Evolutionary conservation across 1,140 invertebrate species (phyloP).

Genomic region (Chlorops oryzae): DNA sequence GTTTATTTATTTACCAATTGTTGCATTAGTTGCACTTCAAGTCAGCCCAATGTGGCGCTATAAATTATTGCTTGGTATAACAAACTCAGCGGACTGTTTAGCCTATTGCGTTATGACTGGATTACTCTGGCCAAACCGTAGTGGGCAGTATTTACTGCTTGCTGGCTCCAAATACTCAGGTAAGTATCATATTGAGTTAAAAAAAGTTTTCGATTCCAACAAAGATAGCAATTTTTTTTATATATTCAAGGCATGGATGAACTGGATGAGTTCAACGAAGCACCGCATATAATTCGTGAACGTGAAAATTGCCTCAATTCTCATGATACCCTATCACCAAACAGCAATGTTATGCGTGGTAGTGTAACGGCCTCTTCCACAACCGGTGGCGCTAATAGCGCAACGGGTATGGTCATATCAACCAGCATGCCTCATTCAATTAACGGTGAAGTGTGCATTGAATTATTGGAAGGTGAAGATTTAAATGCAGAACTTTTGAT

Average conservation of each 20-base stretch:
- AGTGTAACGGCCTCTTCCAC: slow-evolving; percentile 6
- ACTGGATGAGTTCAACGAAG: slow-evolving; percentile 86
- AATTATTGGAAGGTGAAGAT: slow-evolving; percentile 41
- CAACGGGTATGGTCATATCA: slow-evolving; percentile 29
- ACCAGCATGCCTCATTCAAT: slow-evolving; percentile 37
- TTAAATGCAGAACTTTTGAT: slow-evolving; percentile 38
- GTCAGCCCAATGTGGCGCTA: slow-evolving; percentile 92
- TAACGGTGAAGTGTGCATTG: slow-evolving; percentile 35
- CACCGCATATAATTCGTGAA: slow-evolving; percentile 60
- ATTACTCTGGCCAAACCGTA: slow-evolving; percentile 85
- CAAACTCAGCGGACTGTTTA: slow-evolving; percentile 88
- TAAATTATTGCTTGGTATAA: slow-evolving; percentile 89
- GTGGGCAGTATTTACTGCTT: slow-evolving; percentile 82
- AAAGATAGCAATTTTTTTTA: background rate
- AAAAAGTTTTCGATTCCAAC: background rate
- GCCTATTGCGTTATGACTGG: slow-evolving; percentile 92
- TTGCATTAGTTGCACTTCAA: slow-evolving; percentile 87
- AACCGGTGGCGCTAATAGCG: slow-evolving; percentile 3
- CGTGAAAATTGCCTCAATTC: slow-evolving; percentile 40
- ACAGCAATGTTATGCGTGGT: slow-evolving; percentile 3
- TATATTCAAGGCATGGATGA: slow-evolving; percentile 65
- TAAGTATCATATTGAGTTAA: slow-evolving; percentile 17
- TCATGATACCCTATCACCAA: slow-evolving; percentile 33
- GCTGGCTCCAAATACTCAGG: slow-evolving; percentile 60
- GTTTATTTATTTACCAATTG: slow-evolving; percentile 94